A percentile compares a stretch with the other conserved stretches of the same genome.
phyloP scores from a whole-genome alignment of 2,113 vertebrate genomes.

The Trichechus manatus region DNA sequence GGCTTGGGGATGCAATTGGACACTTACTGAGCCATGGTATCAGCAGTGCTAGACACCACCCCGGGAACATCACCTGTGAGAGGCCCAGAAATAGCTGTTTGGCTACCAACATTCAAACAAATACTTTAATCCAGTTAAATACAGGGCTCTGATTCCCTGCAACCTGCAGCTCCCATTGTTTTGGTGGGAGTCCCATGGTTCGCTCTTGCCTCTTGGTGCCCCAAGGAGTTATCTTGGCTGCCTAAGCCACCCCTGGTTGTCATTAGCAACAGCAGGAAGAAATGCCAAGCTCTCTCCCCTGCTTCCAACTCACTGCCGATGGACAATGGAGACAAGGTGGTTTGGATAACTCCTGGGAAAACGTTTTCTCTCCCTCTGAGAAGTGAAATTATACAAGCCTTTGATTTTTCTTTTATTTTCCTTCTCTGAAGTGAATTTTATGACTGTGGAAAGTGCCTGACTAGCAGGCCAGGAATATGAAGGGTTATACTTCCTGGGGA shows the following conservation, averaged over 20 bases:
- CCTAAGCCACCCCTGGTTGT: not conserved
- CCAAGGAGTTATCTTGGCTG: not conserved
- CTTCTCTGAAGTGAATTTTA: slow-evolving; percentile 54
- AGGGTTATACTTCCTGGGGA: not conserved
- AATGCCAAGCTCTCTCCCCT: not conserved
- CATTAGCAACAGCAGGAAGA: not conserved
- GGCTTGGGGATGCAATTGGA: not conserved
- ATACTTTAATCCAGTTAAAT: not conserved
- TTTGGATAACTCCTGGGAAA: not conserved
- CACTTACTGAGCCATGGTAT: not conserved
- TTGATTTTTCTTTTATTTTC: slow-evolving; percentile 71
- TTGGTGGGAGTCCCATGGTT: not conserved
- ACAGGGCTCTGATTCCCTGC: not conserved
- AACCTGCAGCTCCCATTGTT: not conserved
- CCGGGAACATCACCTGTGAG: not conserved
- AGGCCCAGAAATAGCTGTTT: not conserved
- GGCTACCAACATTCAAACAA: not conserved
- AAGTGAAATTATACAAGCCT: slow-evolving; percentile 69
- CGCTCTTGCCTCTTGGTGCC: not conserved
- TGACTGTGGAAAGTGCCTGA: slow-evolving; percentile 53
- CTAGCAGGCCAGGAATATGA: not conserved
- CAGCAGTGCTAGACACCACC: not conserved
- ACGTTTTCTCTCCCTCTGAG: slow-evolving; percentile 47
- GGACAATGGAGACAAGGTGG: not conserved
- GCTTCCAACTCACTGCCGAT: not conserved